Evolutionary conservation across 2,797 vertebrate species (phyloP).

Genomic region (Neosilurus hyrtlii): DNA sequence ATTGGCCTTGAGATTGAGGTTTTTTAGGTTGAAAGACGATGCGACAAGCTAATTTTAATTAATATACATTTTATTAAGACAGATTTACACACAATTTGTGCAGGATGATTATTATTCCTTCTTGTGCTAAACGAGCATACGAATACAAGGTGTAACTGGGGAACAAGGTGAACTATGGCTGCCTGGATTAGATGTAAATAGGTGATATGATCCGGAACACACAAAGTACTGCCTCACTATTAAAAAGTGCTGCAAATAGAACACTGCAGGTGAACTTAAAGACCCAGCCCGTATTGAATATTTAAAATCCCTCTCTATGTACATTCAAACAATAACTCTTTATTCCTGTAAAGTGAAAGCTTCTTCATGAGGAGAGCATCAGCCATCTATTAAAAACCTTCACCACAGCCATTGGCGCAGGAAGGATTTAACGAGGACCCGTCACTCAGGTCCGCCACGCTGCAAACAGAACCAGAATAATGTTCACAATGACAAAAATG

Average conservation of each 20-base stretch:
- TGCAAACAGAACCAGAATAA: conserved; percentile 49
- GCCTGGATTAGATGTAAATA: not conserved
- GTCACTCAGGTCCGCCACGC: conserved; percentile 78
- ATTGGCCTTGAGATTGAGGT: too few relatives aligned
- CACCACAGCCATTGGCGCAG: conserved; percentile 59
- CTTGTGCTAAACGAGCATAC: not conserved
- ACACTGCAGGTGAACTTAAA: conserved; percentile 32
- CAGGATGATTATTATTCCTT: not conserved
- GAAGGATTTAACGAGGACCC: conserved; percentile 22
- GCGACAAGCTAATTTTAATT: not conserved
- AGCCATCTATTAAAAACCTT: conserved; percentile 52
- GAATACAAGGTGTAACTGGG: not conserved
- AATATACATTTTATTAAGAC: conserved; percentile 24
- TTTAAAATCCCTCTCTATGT: conserved; percentile 62
- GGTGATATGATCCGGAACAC: not conserved
- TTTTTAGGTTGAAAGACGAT: not conserved
- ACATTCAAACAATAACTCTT: conserved; percentile 64
- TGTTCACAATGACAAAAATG: not conserved
- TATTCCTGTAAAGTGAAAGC: conserved; percentile 55
- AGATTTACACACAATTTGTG: conserved; percentile 13
- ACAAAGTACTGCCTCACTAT: not conserved
- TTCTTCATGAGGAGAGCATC: conserved; percentile 53
- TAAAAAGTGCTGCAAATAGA: not conserved
- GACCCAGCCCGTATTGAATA: conserved; percentile 46
- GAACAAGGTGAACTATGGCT: not conserved